Evolutionary conservation across 2,113 vertebrate genomes (phyloP), one percentile per base, ranked within the genome.

Genomic region (Lontra canadensis): DNA sequence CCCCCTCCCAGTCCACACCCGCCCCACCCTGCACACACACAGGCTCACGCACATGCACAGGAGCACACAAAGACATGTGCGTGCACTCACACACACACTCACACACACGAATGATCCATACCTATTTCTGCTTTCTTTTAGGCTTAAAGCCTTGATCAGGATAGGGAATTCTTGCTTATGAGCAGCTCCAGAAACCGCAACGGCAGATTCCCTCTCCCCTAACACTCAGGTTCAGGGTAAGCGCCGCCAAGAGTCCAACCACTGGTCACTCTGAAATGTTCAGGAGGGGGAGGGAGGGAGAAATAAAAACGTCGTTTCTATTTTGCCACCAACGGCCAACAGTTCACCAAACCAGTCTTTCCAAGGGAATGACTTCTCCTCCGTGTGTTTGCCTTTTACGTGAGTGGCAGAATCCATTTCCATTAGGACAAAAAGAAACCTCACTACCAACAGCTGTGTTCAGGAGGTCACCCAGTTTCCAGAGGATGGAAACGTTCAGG

Each of bases 61-160:
- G 11, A 34, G 55, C 23, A 59, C 57, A 59, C 8, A 9, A 21
- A 59, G 23, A 11, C 39, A 20, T 17, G 3, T n/a, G 65, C 1
- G 65, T 65, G 63, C 36, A 44, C 36, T 26, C 4, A 18, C 14
- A 4, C 21, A 55, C 1, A 23, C 4, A 78, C 39, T 5, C 55
- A 59, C 20, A 83, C 82, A 96, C 23, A 87, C 14, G 7, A 14
- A 71, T 47, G 79, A 31, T 97, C 52, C 97, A 89, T 97, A 98
- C 98, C 98, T 98, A 98, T 98, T 98, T 98, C 98, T 98, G 97
- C 98, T 98, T 97, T 98, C 98, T 97, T 98, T 98, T 97, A 98
- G 98, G 97, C 97, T 96, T 97, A 97, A 98, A 98, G 96, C 98
- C 97, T 98, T 96, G 94, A 93, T 96, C 96, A 98, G 97, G 97